Conservation (phyloP, 2,888 invertebrate genomes). For the Miltochrista miniata region DNA sequence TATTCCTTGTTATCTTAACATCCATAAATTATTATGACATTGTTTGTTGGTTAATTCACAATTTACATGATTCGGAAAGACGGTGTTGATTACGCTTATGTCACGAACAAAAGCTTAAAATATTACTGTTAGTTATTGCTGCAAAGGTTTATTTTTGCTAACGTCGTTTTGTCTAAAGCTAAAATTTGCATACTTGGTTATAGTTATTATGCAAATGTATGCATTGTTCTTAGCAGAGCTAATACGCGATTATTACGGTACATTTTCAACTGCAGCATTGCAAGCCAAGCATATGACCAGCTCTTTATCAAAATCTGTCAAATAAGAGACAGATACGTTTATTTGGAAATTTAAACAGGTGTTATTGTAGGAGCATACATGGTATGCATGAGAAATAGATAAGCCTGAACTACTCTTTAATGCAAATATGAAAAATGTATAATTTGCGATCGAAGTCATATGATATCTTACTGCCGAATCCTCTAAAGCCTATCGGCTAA, state of each 20-base stretch:
- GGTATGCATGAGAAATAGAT: no score
- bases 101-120: constrained; percentile 17
- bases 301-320: background rate
- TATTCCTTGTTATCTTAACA: constrained; percentile 29
- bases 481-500: no score
- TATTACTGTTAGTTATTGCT: constrained; percentile 3
- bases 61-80: constrained; percentile 24
- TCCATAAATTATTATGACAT: constrained; percentile 29
- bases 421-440: no score
- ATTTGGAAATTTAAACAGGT: no score
- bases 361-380: no score
- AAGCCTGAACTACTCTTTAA: no score
- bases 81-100: constrained; percentile 26
- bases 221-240: constrained; percentile 21
- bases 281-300: no score
- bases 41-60: constrained; percentile 27
- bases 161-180: constrained; percentile 13
- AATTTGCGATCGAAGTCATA: no score
- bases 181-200: constrained; percentile 13
- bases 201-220: constrained; percentile 26
- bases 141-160: constrained; percentile 11
- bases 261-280: no score
- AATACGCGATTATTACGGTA: constrained; percentile 11
- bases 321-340: no score
- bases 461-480: no score